Base-by-base conservation (phyloP, 2,797 vertebrate genomes). In the Nasua narica region DNA sequence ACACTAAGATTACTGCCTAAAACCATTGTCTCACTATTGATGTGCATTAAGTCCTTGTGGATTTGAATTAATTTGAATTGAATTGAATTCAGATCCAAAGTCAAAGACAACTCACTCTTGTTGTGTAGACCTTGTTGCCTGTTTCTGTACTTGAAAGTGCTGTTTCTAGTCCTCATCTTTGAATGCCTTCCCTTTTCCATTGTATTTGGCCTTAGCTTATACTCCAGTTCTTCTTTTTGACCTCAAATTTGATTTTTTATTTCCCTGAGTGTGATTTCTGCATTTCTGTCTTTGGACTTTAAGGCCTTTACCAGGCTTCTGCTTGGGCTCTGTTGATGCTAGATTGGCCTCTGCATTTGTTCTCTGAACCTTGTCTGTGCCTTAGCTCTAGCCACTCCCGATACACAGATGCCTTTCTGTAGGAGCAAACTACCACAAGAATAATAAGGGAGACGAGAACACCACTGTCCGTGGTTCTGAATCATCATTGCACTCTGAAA, bases 391-490 rank as follows among this genome's bases (percentile, higher is more conserved):
- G 23, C 11, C 58, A 48, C 52, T 89, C 2, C 37, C 16, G 8
- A 60, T 40, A 32, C 12, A 56, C 7, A 56, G n/a, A 62, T 25
- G 7, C 21, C 43, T 89, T 95, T 70, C 7, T 32, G 5, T 50
- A 8, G 14, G 5, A 77, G 9, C 69, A 29, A 56, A 14, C 9
- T 1, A 18, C 58, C 5, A n/a, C 6, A 11, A 7, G 12, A 10
- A 4, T 67, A 21, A 3, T 12, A 29, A 5, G 32, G 48, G 13
- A 92, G 5, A 0, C 0, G 3, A 18, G 14, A 0, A 1, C 0
- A 9, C 2, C 81, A 56, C 97, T 98, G 96, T 97, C 97, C 97
- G 10, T 93, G 97, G 97, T 98, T 0, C 97, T 97, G 96, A 97
- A 97, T 9, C 27, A 29, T 35, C 10, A 11, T 3, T 67, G 7